A percentile compares a stretch with the other conserved stretches of the same genome.
Evolutionary conservation across 2,797 vertebrate genomes (phyloP).

Genomic region (Tangara arthus): DNA sequence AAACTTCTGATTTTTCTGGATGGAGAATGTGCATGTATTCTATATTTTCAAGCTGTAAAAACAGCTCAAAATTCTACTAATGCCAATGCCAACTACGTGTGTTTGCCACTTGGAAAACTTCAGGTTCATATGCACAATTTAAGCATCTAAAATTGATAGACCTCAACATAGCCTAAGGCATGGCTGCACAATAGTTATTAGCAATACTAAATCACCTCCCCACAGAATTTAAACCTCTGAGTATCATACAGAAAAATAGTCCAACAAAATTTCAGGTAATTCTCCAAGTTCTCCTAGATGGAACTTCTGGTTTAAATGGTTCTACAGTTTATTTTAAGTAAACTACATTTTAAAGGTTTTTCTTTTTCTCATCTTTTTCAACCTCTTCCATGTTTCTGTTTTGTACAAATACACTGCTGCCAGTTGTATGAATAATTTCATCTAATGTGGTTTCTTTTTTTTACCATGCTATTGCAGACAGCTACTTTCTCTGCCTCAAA

Average conservation of each 20-base stretch:
- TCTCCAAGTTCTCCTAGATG: neutral
- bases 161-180: neutral
- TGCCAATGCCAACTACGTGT: neutral
- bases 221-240: neutral
- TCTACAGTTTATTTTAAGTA: neutral
- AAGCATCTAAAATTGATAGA: neutral
- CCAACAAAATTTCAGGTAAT: neutral
- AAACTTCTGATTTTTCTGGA: neutral
- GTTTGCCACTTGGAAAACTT: neutral
- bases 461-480: neutral
- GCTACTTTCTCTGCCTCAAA: neutral
- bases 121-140: neutral
- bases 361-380: neutral
- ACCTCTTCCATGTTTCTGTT: neutral
- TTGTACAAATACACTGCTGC: neutral
- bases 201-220: neutral
- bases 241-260: neutral
- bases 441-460: neutral
- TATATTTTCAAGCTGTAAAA: neutral
- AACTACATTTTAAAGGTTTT: neutral
- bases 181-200: accelerated
- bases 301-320: neutral
- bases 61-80: neutral
- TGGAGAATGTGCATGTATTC: neutral
- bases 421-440: neutral